These are phyloP conservation scores for Willowsia nigromaculata DNA, from an alignment of 2,888 invertebrate genomes.

Conservation along the genomic window DNA sequence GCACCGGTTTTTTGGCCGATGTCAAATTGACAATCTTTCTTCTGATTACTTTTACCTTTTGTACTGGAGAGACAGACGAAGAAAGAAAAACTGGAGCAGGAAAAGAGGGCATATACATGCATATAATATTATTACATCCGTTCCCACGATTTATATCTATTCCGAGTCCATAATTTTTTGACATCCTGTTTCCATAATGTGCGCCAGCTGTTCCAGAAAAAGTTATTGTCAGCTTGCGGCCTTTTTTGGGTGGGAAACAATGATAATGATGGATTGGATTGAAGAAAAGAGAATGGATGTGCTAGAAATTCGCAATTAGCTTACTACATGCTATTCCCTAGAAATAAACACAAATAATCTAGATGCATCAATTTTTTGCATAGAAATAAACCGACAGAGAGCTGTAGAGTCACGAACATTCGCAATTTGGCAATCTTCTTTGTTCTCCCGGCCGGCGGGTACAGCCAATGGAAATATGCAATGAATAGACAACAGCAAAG, in stretches of 20 bases:
- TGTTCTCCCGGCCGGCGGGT: too few species aligned
- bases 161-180: background rate
- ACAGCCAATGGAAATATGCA: too few species aligned
- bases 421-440: too few species aligned
- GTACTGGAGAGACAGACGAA: background rate
- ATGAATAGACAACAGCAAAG: too few species aligned
- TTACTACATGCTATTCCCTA: background rate
- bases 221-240: too few species aligned
- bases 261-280: background rate
- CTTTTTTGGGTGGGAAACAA: background rate
- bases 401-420: constrained; percentile 1
- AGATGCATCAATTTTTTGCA: background rate
- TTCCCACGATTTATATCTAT: constrained; percentile 11
- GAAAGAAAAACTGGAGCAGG: constrained; percentile 37
- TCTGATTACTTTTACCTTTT: background rate
- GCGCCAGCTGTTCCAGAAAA: too few species aligned
- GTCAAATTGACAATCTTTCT: background rate
- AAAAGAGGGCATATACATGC: constrained; percentile 8
- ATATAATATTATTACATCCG: background rate
- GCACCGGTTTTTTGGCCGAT: background rate
- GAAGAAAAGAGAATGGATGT: background rate
- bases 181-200: too few species aligned
- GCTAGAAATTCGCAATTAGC: background rate
- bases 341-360: too few species aligned
- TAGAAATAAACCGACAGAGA: background rate